Conservation (phyloP, 2,797 vertebrate species). For the Girardinus metallicus region DNA sequence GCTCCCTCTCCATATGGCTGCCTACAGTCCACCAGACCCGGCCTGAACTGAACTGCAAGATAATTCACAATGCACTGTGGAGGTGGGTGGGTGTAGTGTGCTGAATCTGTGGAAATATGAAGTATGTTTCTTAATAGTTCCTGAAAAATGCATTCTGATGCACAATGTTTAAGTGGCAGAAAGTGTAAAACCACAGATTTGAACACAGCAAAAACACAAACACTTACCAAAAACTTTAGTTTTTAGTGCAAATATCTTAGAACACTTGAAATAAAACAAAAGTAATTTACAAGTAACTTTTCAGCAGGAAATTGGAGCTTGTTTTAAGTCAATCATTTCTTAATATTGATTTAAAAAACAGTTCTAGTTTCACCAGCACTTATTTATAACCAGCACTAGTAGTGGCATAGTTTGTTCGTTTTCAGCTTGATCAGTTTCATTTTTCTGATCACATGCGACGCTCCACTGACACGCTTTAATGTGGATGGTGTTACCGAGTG, state of each 20-base stretch:
- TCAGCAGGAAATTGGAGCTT: too few relatives aligned
- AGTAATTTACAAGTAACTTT: too few relatives aligned
- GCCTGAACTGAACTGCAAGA: slow-evolving; percentile 55
- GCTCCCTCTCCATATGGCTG: slow-evolving; percentile 87
- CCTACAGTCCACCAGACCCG: slow-evolving; percentile 80
- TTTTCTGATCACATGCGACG: background rate
- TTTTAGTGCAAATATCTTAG: too few relatives aligned
- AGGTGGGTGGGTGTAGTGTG: slow-evolving; percentile 16
- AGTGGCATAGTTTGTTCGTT: background rate
- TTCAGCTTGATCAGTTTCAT: background rate
- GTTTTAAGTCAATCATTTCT: too few relatives aligned
- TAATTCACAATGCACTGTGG: slow-evolving; percentile 9
- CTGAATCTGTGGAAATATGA: slow-evolving; percentile 34
- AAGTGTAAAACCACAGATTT: background rate
- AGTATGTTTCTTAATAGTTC: slow-evolving; percentile 5
- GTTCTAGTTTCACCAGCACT: too few relatives aligned
- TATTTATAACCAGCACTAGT: too few relatives aligned
- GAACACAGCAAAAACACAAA: too few relatives aligned
- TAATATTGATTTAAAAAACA: too few relatives aligned
- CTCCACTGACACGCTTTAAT: background rate
- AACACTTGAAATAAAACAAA: too few relatives aligned
- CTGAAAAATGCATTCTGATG: background rate
- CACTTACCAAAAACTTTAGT: too few relatives aligned
- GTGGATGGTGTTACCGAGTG: background rate
- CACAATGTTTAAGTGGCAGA: background rate